Evolutionary conservation across 2,888 invertebrate genomes (phyloP), one percentile per base, ranked within the genome.

Genomic region (Scotopteryx bipunctaria): DNA sequence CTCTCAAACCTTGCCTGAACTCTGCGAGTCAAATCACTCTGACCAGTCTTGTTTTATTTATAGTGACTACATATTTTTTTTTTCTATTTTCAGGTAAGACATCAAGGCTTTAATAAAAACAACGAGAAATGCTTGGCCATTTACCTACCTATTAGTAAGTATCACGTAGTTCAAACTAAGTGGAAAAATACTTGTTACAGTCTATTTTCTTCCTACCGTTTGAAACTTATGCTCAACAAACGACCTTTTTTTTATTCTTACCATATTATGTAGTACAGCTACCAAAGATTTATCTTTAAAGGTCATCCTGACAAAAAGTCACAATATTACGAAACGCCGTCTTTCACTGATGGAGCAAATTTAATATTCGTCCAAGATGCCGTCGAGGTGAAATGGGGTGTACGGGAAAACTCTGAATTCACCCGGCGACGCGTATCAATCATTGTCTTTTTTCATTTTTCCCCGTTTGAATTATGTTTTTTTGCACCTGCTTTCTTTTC

Each of bases 281-380:
- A n/a, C n/a, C n/a, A n/a, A 41, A 45, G 13, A 14, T 27, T 25
- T 35, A 23, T 33, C 27, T 33, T 8, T 50, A 9, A 36, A 49
- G 49, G 55, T 46, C 45, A 35, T 32, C 19, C 57, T 64, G 61
- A 70, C 71, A 73, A 44, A 74, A 76, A 76, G 78, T 83, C 79
- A 78, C 73, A 81, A 83, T 82, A 81, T 82, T 83, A 71, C 71
- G 77, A 76, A 52, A 74, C 73, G 69, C 70, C 69, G 61, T 72
- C 72, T 75, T 76, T 69, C 67, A 67, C 76, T 81, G 80, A 79
- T 79, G 78, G 74, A 72, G 73, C 76, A 80, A 85, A 86, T 86
- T 86, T 84, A 86, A 86, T 86, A 86, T 85, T 81, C 79, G 74
- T 61, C 63, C 70, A 73, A 71, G 76, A 70, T 76, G 79, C 73